Evolutionary conservation across 2,797 vertebrate species (phyloP).

Genomic region (Eptatretus atami): DNA sequence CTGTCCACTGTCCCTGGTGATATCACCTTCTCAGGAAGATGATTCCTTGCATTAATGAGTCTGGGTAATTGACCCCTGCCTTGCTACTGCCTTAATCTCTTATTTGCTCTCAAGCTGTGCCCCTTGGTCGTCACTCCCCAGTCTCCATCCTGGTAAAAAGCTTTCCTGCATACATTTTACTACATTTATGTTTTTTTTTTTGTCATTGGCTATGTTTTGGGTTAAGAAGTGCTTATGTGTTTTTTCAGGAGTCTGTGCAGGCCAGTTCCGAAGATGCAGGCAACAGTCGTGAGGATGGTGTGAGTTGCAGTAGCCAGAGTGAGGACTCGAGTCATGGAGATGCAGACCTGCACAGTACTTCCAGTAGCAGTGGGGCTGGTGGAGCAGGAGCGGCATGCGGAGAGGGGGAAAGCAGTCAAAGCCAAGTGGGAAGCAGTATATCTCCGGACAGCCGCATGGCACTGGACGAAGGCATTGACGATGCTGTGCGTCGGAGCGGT

Average conservation of each 20-base stretch:
- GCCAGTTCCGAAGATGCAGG: conserved; percentile 93
- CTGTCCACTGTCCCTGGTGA: too few species aligned
- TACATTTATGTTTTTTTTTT: neutral
- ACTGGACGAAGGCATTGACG: neutral
- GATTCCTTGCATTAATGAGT: too few species aligned
- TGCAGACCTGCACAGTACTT: neutral
- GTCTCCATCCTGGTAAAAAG: too few species aligned
- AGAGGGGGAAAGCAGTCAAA: neutral
- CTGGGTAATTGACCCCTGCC: too few species aligned
- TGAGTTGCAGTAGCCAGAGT: conserved; percentile 68
- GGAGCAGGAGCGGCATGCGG: too few species aligned
- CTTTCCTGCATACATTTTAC: too few species aligned
- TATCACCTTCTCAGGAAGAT: too few species aligned
- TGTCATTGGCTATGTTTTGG: neutral
- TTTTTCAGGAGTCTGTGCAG: conserved; percentile 65
- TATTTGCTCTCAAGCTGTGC: too few species aligned
- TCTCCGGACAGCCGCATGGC: neutral
- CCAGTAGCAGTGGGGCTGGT: neutral
- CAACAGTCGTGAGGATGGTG: conserved; percentile 86
- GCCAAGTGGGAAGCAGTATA: neutral
- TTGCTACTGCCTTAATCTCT: too few species aligned
- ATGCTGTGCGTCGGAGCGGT: neutral
- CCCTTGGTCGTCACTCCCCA: too few species aligned
- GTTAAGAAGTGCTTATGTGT: too few species aligned
- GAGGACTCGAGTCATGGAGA: conserved; percentile 42